Conservation (phyloP, 2,113 vertebrate genomes). For the Muscicapa adusta region DNA sequence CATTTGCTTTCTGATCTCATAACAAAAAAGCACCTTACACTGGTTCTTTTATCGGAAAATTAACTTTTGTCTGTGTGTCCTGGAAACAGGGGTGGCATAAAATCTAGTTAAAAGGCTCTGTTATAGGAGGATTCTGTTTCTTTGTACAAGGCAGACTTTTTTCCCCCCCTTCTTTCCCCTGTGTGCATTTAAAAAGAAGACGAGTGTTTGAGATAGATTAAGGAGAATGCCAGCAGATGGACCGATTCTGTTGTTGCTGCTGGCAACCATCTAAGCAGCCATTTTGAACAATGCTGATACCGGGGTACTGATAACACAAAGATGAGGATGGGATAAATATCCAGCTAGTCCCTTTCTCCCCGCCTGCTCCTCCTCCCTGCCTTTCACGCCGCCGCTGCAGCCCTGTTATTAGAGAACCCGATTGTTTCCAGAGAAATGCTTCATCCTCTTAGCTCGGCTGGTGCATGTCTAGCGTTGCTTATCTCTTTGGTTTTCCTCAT, state of each 20-base stretch:
- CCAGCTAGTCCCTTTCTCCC: slow-evolving; percentile 53
- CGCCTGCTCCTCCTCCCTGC: slow-evolving; percentile 55
- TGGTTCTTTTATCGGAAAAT: slow-evolving; percentile 67
- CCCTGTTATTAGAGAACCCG: slow-evolving; percentile 46
- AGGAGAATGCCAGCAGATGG: slow-evolving; percentile 70
- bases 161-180: neutral
- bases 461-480: neutral
- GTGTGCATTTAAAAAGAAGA: slow-evolving; percentile 58
- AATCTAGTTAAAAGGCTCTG: slow-evolving; percentile 65
- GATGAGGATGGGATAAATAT: slow-evolving; percentile 63
- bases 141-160: slow-evolving; percentile 50
- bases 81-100: slow-evolving; percentile 55
- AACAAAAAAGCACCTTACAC: slow-evolving; percentile 64
- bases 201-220: slow-evolving; percentile 69
- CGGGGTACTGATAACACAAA: slow-evolving; percentile 54
- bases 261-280: slow-evolving; percentile 66
- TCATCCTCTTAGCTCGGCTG: neutral
- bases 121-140: slow-evolving; percentile 60
- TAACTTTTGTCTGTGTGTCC: slow-evolving; percentile 65
- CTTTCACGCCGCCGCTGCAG: neutral
- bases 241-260: slow-evolving; percentile 63
- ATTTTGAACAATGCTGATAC: slow-evolving; percentile 66
- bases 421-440: slow-evolving; percentile 55
- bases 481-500: neutral
- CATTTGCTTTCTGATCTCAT: slow-evolving; percentile 66